A percentile compares a stretch with the other conserved stretches of the same genome.
Evolutionary conservation across 2,113 vertebrate genomes (phyloP).

Genomic region (Tonatia bakeri): DNA sequence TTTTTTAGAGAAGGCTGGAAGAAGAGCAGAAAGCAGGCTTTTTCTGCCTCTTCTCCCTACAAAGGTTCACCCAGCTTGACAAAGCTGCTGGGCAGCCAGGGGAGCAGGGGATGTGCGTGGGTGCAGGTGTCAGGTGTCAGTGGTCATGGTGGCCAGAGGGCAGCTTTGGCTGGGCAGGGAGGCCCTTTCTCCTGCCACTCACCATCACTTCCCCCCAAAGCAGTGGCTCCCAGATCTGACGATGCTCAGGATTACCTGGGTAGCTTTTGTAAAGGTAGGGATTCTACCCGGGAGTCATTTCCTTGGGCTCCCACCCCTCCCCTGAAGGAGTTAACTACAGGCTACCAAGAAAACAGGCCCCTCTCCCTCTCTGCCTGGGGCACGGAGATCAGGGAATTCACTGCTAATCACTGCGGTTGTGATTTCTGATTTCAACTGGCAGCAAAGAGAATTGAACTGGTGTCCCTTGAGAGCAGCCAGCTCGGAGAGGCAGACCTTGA

Average conservation of each 20-base stretch:
- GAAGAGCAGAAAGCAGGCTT: slow-evolving; percentile 31
- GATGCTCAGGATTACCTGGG: not conserved
- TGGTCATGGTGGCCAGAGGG: not conserved
- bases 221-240: not conserved
- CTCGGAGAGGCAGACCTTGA: slow-evolving; percentile 80
- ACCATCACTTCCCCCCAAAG: not conserved
- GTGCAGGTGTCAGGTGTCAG: not conserved
- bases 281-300: not conserved
- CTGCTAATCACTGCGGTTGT: slow-evolving; percentile 86
- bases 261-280: not conserved
- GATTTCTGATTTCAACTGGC: slow-evolving; percentile 88
- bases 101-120: not conserved
- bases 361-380: slow-evolving; percentile 74
- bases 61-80: slow-evolving; percentile 51
- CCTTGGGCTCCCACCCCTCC: not conserved
- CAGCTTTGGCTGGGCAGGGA: not conserved
- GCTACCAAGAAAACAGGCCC: slow-evolving; percentile 18
- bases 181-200: not conserved
- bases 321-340: slow-evolving; percentile 74
- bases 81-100: slow-evolving; percentile 16
- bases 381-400: slow-evolving; percentile 83
- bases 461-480: slow-evolving; percentile 79
- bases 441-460: slow-evolving; percentile 84
- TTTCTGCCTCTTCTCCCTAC: slow-evolving; percentile 64
- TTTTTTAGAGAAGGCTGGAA: slow-evolving; percentile 36